Conservation (phyloP, 2,888 invertebrate species). For the Heterodera filipjevi region DNA sequence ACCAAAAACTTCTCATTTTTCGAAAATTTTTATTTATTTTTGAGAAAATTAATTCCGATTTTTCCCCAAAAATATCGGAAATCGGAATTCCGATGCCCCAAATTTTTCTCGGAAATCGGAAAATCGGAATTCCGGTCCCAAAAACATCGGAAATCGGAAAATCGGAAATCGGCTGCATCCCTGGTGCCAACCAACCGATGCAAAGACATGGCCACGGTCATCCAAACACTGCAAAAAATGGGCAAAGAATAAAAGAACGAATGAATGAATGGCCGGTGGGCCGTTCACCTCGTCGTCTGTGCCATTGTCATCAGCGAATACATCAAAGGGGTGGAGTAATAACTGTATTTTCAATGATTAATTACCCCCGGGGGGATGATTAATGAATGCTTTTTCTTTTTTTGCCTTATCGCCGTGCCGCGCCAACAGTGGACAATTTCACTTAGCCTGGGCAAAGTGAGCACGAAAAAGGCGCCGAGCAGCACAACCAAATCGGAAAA, state of each 20-base stretch:
- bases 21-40: too few relatives aligned
- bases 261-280: not conserved
- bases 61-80: too few relatives aligned
- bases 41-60: too few relatives aligned
- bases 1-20: too few relatives aligned
- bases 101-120: too few relatives aligned
- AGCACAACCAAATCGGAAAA: conserved; percentile 63
- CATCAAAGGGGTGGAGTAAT: conserved; percentile 46
- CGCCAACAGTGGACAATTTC: conserved; percentile 65
- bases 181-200: too few relatives aligned
- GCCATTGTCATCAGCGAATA: conserved; percentile 51
- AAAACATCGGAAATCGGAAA: too few relatives aligned
- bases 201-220: conserved; percentile 75
- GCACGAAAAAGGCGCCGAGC: conserved; percentile 74
- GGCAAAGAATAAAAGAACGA: not conserved
- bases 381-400: too few relatives aligned
- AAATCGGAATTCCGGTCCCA: too few relatives aligned
- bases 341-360: conserved; percentile 38
- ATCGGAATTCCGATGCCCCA: too few relatives aligned
- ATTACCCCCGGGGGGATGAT: not conserved
- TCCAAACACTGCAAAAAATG: conserved; percentile 46
- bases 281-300: conserved; percentile 42
- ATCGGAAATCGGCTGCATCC: too few relatives aligned
- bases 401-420: conserved; percentile 42
- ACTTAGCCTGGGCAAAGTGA: conserved; percentile 73